A percentile compares a stretch with the other conserved stretches of the same genome.
Evolutionary conservation across 2,797 vertebrate genomes (phyloP).

Genomic region (Pseudomugil gertrudae): DNA sequence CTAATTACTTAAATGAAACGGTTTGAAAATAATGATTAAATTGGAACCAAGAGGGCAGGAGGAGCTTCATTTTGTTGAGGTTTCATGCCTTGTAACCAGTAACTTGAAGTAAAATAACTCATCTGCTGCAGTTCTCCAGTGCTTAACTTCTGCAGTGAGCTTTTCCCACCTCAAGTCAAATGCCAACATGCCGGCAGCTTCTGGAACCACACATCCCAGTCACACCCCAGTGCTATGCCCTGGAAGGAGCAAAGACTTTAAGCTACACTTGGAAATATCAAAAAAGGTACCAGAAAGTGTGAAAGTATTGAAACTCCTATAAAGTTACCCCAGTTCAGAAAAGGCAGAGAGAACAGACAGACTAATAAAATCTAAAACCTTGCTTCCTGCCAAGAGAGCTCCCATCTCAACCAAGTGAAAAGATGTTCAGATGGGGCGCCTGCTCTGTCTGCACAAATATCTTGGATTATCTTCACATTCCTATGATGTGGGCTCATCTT

Average conservation of each 20-base stretch:
- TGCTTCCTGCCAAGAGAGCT: slow-evolving; percentile 43
- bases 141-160: slow-evolving; percentile 28
- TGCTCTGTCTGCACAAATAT: slow-evolving; percentile 61
- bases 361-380: slow-evolving; percentile 47
- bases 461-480: slow-evolving; percentile 71
- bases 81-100: neutral
- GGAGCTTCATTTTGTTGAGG: neutral
- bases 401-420: slow-evolving; percentile 31
- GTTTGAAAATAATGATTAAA: neutral
- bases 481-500: slow-evolving; percentile 55
- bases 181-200: slow-evolving; percentile 41
- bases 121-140: slow-evolving; percentile 23
- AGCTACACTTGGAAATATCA: slow-evolving; percentile 16
- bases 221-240: slow-evolving; percentile 49
- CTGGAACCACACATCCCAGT: slow-evolving; percentile 49
- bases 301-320: slow-evolving; percentile 22
- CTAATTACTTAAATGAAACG: neutral
- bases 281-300: slow-evolving; percentile 23
- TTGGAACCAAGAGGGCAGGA: neutral
- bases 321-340: neutral
- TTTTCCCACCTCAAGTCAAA: slow-evolving; percentile 21
- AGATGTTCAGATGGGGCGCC: slow-evolving; percentile 57
- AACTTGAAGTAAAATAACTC: slow-evolving; percentile 13
- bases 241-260: slow-evolving; percentile 29
- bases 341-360: slow-evolving; percentile 8